phyloP scores from a whole-genome alignment of 2,888 invertebrate species.

The Mythimna loreyi region DNA sequence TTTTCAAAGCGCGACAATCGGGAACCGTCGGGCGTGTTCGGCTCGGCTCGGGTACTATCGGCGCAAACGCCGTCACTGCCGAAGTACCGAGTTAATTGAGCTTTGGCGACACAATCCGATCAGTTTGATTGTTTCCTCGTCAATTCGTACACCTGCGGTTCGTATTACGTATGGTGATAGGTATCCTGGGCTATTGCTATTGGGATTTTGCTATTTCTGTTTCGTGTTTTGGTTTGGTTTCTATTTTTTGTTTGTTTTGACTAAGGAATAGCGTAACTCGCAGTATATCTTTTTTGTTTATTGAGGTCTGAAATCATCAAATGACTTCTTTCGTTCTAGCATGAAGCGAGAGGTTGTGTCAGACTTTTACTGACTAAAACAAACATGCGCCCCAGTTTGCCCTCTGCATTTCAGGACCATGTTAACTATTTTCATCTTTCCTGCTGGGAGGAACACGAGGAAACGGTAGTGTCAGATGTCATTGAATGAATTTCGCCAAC shows the following conservation, averaged over 20 bases:
- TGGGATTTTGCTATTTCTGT: background rate
- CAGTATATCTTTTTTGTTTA: background rate
- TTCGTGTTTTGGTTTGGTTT: background rate
- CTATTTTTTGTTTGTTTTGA: background rate
- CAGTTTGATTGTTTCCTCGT: conserved; percentile 67
- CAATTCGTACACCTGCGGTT: conserved; percentile 51
- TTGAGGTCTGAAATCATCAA: no score
- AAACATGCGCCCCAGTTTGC: no score
- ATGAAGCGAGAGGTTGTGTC: no score
- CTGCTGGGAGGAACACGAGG: no score
- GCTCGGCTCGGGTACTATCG: conserved; percentile 39
- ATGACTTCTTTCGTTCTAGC: no score
- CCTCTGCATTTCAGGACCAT: no score
- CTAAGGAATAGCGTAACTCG: background rate
- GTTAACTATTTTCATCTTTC: no score
- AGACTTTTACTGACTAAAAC: no score
- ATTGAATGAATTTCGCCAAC: no score
- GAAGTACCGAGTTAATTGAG: conserved; percentile 57
- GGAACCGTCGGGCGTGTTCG: conserved; percentile 24
- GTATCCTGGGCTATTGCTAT: conserved; percentile 42
- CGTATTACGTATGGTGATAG: conserved; percentile 38
- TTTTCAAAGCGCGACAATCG: conserved; percentile 54
- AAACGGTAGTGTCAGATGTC: no score
- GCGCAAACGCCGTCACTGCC: conserved; percentile 51
- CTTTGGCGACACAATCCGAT: conserved; percentile 65